Conservation (phyloP, 2,888 invertebrate species). For the Kuschelorhynchus macadamiae region DNA sequence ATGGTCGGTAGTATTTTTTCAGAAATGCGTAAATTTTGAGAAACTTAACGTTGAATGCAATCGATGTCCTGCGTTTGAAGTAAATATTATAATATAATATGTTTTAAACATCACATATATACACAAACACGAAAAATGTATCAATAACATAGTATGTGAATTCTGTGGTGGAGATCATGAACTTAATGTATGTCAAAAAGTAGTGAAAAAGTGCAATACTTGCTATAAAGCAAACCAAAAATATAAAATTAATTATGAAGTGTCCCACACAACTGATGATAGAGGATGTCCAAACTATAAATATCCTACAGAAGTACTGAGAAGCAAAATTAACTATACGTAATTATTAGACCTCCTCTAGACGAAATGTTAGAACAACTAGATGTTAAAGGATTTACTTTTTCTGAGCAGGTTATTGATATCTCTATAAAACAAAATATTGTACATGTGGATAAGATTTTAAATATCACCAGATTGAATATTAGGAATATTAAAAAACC, state of each 20-base stretch:
- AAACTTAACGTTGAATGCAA: background rate
- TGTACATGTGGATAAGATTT: background rate
- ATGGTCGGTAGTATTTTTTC: no score
- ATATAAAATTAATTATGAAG: background rate
- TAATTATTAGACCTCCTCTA: background rate
- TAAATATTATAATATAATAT: background rate
- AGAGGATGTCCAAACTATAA: background rate
- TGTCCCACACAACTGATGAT: background rate
- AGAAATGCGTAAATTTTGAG: no score
- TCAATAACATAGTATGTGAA: background rate
- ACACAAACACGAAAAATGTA: slow-evolving; percentile 1
- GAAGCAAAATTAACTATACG: background rate
- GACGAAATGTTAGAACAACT: background rate
- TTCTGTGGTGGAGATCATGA: background rate
- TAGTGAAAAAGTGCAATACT: background rate
- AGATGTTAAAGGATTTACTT: background rate
- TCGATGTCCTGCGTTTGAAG: background rate
- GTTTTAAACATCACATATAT: background rate
- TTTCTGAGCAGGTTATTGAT: background rate
- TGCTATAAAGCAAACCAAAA: background rate
- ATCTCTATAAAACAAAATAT: background rate
- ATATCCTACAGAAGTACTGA: background rate
- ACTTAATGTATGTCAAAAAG: background rate
- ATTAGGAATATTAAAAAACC: background rate
- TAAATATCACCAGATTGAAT: background rate